Conservation (phyloP, 1,140 invertebrate genomes). For the Drosophila athabasca region DNA sequence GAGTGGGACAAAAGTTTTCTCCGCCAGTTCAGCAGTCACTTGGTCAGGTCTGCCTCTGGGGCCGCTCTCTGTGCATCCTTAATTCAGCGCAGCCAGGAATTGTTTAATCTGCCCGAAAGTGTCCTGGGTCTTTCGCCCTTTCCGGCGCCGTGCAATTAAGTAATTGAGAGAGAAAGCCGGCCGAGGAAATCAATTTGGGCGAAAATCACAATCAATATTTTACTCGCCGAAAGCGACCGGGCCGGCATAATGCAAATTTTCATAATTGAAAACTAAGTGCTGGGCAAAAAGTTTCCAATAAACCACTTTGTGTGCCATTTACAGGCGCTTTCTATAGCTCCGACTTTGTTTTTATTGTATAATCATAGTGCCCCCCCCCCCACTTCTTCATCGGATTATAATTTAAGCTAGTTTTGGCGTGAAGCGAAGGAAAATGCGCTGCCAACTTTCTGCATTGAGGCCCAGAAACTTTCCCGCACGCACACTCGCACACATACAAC, state of each 20-base stretch:
- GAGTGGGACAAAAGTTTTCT: too few relatives aligned
- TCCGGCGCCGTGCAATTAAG: constrained; percentile 59
- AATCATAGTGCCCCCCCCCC: constrained; percentile 8
- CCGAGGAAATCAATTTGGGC: constrained; percentile 34
- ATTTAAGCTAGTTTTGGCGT: constrained; percentile 62
- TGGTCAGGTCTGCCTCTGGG: constrained; percentile 11
- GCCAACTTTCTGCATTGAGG: constrained; percentile 62
- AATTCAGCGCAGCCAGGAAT: constrained; percentile 60
- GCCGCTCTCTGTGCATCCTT: constrained; percentile 38
- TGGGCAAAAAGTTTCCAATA: constrained; percentile 63
- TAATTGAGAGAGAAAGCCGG: constrained; percentile 60
- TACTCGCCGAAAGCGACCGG: constrained; percentile 51
- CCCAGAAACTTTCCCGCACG: constrained; percentile 56
- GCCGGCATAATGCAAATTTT: constrained; percentile 68
- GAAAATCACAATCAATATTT: constrained; percentile 77
- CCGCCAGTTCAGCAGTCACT: constrained; percentile 37
- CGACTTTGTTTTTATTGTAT: constrained; percentile 32
- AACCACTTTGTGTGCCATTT: constrained; percentile 57
- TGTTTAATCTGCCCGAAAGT: constrained; percentile 65
- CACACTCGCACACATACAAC: constrained; percentile 45
- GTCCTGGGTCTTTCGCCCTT: constrained; percentile 20
- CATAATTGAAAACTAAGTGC: constrained; percentile 81
- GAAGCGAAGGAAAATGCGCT: constrained; percentile 71
- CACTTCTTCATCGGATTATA: constrained; percentile 42
- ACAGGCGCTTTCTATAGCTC: constrained; percentile 11